Evolutionary conservation across 2,113 vertebrate species (phyloP), one percentile per base, ranked within the genome.

Genomic region (Mirounga angustirostris): DNA sequence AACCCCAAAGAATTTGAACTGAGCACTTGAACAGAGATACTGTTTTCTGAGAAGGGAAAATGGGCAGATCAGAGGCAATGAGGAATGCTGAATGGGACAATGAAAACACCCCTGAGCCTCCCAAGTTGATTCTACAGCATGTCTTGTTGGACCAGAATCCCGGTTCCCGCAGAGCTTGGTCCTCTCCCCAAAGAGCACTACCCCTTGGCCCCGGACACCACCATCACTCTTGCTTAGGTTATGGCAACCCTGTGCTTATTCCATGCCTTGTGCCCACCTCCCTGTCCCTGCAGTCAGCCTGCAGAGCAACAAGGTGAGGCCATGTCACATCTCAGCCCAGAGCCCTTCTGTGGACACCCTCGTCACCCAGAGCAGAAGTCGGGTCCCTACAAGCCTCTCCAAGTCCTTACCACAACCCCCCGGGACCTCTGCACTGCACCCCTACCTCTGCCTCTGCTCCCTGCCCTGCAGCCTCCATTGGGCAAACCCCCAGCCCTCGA

Each of bases 21-120:
- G 24, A 50, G 43, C 16, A 1, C 16, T 5, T 15, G 19, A 30
- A 7, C 4, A 14, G 30, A 18, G 19, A 26, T 30, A 0, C 1
- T 10, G 0, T 8, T 80, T 28, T 0, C 7, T 74, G 54, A 74
- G 56, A 7, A 14, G 67, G 28, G 24, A 19, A n/a, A 59, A 2
- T 4, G 4, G 24, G 12, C 2, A 1, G 2, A 0, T 26, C 14
- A 1, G 12, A 28, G 2, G 4, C 2, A 14, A 3, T 1, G 1
- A 3, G 26, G 82, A 3, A 1, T 11, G 22, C 33, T 7, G 40
- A 4, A 12, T 0, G 19, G 16, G 56, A 28, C 2, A 0, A 0
- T 30, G 21, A 30, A 33, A 28, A 36, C 1, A 22, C 1, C 81
- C 40, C 0, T 1, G 4, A 1, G 33, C 5, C 1, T 4, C 36